Base-by-base conservation (phyloP, 2,113 vertebrate genomes). In the Salvelinus sp. region DNA sequence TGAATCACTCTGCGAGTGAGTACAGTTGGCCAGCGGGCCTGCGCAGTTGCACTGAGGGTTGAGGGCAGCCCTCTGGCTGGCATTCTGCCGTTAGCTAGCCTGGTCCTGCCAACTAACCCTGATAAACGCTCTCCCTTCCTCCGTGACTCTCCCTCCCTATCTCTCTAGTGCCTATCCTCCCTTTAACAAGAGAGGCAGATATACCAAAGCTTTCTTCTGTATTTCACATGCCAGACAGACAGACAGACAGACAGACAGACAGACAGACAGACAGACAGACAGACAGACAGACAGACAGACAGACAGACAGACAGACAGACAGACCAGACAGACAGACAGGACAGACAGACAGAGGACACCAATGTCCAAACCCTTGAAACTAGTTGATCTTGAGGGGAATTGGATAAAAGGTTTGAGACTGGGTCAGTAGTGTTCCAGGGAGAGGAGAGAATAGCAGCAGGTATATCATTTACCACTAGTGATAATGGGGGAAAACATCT, bases 381-480 rank as follows among this genome's bases (percentile, higher is more conserved):
- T 69, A 63, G 69, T 81, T 78, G 86, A 84, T 48, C 66, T 57
- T 54, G 68, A 44, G 33, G 66, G 82, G 84, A 89, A 86, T 83
- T 78, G 65, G 76, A 91, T 90, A 77, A 84, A 85, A 70, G 16
- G 71, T 60, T 20, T 54, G 67, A 44, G 44, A 80, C 77, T 74
- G 77, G 74, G 79, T 75, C 71, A 70, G 82, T 87, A 25, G 38
- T 44, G 38, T 44, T 44, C 38, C 38, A 44, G 48, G 14, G 48
- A 54, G 48, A 54, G 12, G 3, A 9, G 38, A 44, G 38, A 44
- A 44, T 3, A 14, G 14, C 12, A 79, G 86, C 86, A 86, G 6
- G 85, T 66, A 79, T 72, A 85, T 90, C 74, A 89, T 92, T 92
- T 91, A 80, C n/a, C 68, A 69, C 76, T 69, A 12, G 7, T 10